phyloP scores from a whole-genome alignment of 2,113 vertebrate species.

The Amblyornis subalaris region DNA sequence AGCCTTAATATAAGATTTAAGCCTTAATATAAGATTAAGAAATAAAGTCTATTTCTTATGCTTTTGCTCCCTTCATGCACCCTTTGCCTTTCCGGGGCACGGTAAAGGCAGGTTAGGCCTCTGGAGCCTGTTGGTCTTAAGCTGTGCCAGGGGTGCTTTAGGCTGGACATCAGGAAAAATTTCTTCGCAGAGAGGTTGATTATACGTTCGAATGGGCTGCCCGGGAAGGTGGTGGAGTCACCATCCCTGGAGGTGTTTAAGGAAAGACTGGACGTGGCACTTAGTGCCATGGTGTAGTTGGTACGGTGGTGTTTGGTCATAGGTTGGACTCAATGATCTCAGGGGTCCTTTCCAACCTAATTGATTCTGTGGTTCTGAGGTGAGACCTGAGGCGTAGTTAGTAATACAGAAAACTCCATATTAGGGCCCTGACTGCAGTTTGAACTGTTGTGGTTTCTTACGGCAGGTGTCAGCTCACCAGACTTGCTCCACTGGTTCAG shows the following conservation, averaged over 20 bases:
- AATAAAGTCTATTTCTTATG: not conserved
- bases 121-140: rapidly evolving
- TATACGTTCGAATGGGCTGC: not conserved
- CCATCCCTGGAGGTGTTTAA: no score
- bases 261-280: not conserved
- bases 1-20: not conserved
- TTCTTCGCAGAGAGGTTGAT: not conserved
- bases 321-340: not conserved
- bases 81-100: rapidly evolving
- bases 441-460: rapidly evolving
- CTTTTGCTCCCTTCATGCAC: rapidly evolving
- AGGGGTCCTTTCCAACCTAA: not conserved
- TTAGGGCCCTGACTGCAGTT: not conserved
- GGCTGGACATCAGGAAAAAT: not conserved
- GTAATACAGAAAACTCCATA: not conserved
- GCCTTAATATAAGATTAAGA: no score
- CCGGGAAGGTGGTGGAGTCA: not conserved
- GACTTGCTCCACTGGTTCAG: not conserved
- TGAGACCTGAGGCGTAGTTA: not conserved
- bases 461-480: not conserved
- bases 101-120: not conserved
- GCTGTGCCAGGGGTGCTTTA: not conserved
- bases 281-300: not conserved
- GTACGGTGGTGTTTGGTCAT: not conserved
- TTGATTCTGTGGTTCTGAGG: not conserved